These are phyloP conservation scores for Drosophila nebulosa DNA, from an alignment of 1,140 invertebrate species.

Conservation along the genomic window DNA sequence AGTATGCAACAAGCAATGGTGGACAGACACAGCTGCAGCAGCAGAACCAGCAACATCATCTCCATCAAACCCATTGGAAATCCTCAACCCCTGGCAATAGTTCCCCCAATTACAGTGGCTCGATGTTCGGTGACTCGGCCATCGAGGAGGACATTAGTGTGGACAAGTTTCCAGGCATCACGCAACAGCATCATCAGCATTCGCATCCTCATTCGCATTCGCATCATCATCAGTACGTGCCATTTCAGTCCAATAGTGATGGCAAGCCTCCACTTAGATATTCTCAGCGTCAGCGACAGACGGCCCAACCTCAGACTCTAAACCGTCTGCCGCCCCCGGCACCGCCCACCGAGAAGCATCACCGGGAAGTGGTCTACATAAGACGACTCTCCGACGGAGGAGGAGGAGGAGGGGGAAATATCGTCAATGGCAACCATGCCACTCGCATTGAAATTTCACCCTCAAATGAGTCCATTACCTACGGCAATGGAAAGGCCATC, in stretches of 20 bases:
- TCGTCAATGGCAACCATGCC: constrained; percentile 51
- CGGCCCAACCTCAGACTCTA: constrained; percentile 57
- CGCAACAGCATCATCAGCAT: constrained; percentile 49
- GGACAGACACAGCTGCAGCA: constrained; percentile 37
- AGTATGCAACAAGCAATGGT: constrained; percentile 52
- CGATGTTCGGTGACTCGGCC: constrained; percentile 80
- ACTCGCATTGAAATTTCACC: constrained; percentile 78
- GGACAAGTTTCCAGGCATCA: constrained; percentile 75
- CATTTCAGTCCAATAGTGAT: constrained; percentile 66
- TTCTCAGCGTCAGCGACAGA: constrained; percentile 60
- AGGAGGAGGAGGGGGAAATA: no score
- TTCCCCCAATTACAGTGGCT: constrained; percentile 80
- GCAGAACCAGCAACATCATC: constrained; percentile 48
- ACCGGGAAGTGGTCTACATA: constrained; percentile 77
- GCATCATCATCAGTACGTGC: constrained; percentile 43
- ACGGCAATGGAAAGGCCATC: constrained; percentile 41
- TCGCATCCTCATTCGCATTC: no score
- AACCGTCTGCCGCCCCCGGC: constrained; percentile 25
- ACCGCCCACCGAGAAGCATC: constrained; percentile 51
- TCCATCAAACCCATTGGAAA: constrained; percentile 74
- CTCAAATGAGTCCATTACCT: constrained; percentile 75
- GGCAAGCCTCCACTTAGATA: constrained; percentile 59
- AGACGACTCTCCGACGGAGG: constrained; percentile 69
- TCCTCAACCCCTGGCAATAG: constrained; percentile 78
- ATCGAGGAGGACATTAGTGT: constrained; percentile 81